Conservation (phyloP, 2,113 vertebrate species). For the Hepsetus odoe region DNA sequence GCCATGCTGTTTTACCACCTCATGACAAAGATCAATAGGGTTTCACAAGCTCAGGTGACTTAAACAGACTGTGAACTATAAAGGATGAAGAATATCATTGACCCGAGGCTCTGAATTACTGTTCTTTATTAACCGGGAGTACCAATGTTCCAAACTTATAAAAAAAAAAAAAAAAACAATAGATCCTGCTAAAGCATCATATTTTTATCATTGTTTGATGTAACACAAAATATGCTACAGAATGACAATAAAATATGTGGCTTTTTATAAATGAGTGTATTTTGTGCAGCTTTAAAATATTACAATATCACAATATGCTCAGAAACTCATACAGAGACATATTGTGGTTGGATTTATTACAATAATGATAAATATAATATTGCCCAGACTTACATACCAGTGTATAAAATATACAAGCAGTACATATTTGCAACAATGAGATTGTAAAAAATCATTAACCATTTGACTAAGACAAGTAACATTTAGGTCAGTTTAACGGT, state of each 20-base stretch:
- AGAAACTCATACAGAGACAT: too few relatives aligned
- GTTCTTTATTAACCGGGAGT: neutral
- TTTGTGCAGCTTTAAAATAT: too few relatives aligned
- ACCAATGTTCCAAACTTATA: neutral
- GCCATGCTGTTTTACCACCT: slow-evolving; percentile 45
- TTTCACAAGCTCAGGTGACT: slow-evolving; percentile 68
- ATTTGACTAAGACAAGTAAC: neutral
- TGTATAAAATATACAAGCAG: neutral
- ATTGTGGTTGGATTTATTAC: too few relatives aligned
- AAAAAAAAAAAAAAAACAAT: too few relatives aligned
- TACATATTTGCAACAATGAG: neutral
- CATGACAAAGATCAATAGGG: slow-evolving; percentile 66
- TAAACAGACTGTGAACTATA: slow-evolving; percentile 53
- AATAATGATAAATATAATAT: too few relatives aligned
- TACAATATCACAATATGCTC: too few relatives aligned
- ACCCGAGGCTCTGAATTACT: slow-evolving; percentile 5
- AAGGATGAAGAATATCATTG: slow-evolving; percentile 34
- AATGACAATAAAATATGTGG: neutral
- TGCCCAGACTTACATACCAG: too few relatives aligned
- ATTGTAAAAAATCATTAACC: neutral
- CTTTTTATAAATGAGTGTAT: neutral
- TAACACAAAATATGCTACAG: neutral
- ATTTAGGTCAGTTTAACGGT: neutral
- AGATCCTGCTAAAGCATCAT: too few relatives aligned
- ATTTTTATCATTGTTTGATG: too few relatives aligned